A percentile compares a stretch with the other conserved stretches of the same genome.
Conservation (phyloP, 2,888 invertebrate species). For the Diogma glabrata region DNA sequence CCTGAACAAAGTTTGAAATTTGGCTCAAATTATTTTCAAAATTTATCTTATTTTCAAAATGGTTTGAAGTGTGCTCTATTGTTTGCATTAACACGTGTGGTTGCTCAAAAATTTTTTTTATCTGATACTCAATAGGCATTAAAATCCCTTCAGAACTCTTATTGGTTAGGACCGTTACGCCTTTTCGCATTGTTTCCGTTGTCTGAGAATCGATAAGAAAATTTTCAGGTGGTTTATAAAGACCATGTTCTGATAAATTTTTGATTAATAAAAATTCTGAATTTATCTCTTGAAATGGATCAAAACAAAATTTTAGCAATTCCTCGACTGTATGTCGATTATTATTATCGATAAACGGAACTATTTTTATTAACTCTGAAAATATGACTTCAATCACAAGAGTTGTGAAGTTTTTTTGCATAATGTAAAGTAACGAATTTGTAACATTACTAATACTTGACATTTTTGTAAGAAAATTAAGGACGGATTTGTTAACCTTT, state of each 20-base stretch:
- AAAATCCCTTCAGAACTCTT: conserved; percentile 13
- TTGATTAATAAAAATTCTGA: no score
- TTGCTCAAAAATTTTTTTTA: conserved; percentile 13
- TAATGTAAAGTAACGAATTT: no score
- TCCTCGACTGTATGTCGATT: neutral
- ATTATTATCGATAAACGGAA: no score
- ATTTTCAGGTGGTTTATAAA: neutral
- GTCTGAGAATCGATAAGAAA: neutral
- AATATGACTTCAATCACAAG: no score
- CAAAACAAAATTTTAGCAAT: neutral
- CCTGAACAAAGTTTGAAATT: conserved; percentile 10
- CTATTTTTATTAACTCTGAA: no score
- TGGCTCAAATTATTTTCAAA: neutral
- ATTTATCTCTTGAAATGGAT: neutral
- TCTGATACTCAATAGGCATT: conserved; percentile 14
- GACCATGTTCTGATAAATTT: neutral
- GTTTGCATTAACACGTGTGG: conserved; percentile 10
- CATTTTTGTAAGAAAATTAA: no score
- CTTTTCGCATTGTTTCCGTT: neutral
- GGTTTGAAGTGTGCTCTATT: neutral
- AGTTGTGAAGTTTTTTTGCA: no score
- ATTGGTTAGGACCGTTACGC: conserved; percentile 9
- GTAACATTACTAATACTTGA: no score
- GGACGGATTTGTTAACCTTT: no score
- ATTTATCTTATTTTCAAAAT: neutral